phyloP scores from a whole-genome alignment of 2,113 vertebrate species.

The Hemibates koningsi region DNA sequence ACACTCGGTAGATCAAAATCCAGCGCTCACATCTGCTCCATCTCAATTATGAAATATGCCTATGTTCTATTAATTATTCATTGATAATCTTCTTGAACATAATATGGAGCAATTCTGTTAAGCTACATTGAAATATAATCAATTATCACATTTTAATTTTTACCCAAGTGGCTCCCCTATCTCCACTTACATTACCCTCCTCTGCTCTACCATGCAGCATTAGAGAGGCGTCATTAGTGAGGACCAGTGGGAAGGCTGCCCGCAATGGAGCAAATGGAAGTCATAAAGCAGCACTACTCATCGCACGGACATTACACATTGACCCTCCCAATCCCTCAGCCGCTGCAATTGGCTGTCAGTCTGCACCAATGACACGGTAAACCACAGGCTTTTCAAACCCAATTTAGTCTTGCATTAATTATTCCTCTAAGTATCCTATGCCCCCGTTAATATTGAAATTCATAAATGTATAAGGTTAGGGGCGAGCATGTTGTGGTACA shows the following conservation, averaged over 20 bases:
- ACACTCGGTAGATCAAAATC: background rate
- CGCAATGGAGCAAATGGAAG: conserved; percentile 65
- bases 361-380: conserved; percentile 59
- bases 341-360: conserved; percentile 53
- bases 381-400: conserved; percentile 69
- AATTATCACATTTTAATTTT: conserved; percentile 67
- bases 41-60: conserved; percentile 18
- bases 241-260: conserved; percentile 61
- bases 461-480: conserved; percentile 64
- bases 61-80: conserved; percentile 48
- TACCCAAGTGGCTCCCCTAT: conserved; percentile 60
- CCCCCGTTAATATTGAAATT: conserved; percentile 54
- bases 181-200: conserved; percentile 52
- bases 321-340: conserved; percentile 67
- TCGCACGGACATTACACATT: conserved; percentile 64
- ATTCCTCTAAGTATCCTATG: conserved; percentile 68
- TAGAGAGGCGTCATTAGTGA: conserved; percentile 67
- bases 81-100: conserved; percentile 42
- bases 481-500: conserved; percentile 47
- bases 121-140: conserved; percentile 63
- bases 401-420: conserved; percentile 70
- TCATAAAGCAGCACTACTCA: conserved; percentile 66
- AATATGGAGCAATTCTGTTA: conserved; percentile 43
- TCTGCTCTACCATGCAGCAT: conserved; percentile 57
- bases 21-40: background rate